These are phyloP conservation scores for Leucania comma DNA, from an alignment of 2,888 invertebrate genomes.

Conservation along the genomic window DNA sequence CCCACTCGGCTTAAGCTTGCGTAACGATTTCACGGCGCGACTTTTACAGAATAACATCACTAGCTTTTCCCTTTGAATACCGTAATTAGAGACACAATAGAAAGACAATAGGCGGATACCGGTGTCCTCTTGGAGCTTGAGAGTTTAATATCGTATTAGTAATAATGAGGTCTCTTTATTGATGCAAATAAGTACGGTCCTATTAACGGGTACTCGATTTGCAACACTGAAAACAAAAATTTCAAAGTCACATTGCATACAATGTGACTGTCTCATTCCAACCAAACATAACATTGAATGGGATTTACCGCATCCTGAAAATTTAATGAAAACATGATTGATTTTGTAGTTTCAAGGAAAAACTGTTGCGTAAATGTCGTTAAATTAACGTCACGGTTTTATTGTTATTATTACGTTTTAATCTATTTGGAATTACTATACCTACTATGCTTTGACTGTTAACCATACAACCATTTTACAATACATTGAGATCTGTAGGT, in stretches of 20 bases:
- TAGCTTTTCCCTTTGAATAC: too few species aligned
- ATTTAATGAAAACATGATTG: neutral
- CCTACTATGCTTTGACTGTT: neutral
- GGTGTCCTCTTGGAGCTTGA: too few species aligned
- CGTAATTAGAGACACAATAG: too few species aligned
- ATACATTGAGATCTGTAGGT: neutral
- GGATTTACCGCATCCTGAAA: conserved; percentile 14
- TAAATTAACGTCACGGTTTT: neutral
- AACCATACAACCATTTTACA: too few species aligned
- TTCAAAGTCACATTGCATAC: conserved; percentile 9
- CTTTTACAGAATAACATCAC: too few species aligned
- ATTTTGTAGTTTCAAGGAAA: conserved; percentile 8
- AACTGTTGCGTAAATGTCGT: neutral
- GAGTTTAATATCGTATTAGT: neutral
- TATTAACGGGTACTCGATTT: neutral
- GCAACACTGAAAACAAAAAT: neutral
- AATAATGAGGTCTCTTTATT: too few species aligned
- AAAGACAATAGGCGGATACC: too few species aligned
- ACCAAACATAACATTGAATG: conserved; percentile 5
- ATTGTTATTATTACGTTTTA: neutral
- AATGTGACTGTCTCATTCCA: conserved; percentile 14
- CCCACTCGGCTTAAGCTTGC: too few species aligned
- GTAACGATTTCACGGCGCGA: too few species aligned
- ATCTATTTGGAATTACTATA: neutral
- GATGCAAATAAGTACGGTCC: neutral